A percentile compares a stretch with the other conserved stretches of the same genome.
Evolutionary conservation across 1,140 invertebrate genomes (phyloP).

Genomic region (Trypoxylus dichotomus): DNA sequence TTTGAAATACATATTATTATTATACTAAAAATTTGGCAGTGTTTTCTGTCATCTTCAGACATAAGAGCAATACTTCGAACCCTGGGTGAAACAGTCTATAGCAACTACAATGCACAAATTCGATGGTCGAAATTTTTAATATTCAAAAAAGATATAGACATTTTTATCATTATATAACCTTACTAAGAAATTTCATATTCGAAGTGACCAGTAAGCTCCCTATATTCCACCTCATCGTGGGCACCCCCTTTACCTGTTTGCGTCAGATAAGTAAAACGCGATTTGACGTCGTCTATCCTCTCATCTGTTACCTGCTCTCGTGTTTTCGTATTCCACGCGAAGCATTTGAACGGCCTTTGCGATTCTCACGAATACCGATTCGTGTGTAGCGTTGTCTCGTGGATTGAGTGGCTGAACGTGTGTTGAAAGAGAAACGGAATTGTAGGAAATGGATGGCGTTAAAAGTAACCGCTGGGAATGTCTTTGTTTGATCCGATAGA

Average conservation of each 20-base stretch:
- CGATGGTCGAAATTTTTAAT: too few species aligned
- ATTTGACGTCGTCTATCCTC: neutral
- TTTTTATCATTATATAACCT: too few species aligned
- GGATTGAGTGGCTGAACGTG: neutral
- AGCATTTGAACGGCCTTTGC: neutral
- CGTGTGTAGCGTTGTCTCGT: neutral
- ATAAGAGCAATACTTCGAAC: too few species aligned
- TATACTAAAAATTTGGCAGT: too few species aligned
- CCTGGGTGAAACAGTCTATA: too few species aligned
- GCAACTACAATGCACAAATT: too few species aligned
- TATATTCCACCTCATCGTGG: neutral
- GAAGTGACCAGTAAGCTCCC: neutral
- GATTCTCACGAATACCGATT: conserved; percentile 2
- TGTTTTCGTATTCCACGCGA: neutral
- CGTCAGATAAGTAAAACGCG: neutral
- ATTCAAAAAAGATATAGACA: too few species aligned
- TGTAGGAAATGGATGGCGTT: neutral
- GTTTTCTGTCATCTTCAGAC: too few species aligned
- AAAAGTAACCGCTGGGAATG: neutral
- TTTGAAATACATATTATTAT: too few species aligned
- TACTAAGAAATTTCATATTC: neutral
- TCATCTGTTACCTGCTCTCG: neutral
- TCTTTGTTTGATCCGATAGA: too few species aligned
- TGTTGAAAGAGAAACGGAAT: neutral
- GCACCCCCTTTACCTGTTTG: neutral